Evolutionary conservation across 1,140 invertebrate genomes (phyloP).

Genomic region (Tenebrio molitor): DNA sequence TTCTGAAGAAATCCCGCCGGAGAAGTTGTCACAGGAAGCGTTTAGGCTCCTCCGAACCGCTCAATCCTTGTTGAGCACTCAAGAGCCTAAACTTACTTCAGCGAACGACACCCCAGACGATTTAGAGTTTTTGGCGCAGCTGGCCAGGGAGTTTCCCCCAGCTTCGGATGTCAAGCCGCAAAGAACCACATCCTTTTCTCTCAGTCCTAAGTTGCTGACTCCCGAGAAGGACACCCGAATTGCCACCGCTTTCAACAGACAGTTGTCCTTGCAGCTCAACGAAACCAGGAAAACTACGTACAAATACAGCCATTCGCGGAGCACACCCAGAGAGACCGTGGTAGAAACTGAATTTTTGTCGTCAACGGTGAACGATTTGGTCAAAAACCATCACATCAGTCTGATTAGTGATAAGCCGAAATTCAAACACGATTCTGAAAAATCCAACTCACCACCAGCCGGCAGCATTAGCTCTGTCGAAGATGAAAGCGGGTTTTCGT

Average conservation of each 20-base stretch:
- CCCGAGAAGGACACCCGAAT: conserved; percentile 57
- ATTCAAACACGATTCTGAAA: conserved; percentile 59
- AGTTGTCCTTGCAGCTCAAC: conserved; percentile 60
- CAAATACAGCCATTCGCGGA: background rate
- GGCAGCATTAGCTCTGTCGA: conserved; percentile 74
- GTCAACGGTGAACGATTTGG: conserved; percentile 11
- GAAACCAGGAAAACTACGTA: conserved; percentile 47
- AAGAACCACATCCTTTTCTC: conserved; percentile 58
- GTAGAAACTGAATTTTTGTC: background rate
- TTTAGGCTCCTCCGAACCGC: conserved; percentile 77
- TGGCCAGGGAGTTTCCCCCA: conserved; percentile 62
- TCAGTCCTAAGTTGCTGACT: conserved; percentile 60
- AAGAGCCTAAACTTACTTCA: conserved; percentile 74
- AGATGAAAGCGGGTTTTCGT: conserved; percentile 86
- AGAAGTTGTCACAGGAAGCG: conserved; percentile 78
- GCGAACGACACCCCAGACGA: conserved; percentile 54
- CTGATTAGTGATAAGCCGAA: conserved; percentile 38
- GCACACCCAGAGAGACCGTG: background rate
- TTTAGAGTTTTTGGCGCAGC: conserved; percentile 59
- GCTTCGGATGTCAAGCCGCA: conserved; percentile 53
- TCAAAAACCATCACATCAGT: conserved; percentile 7
- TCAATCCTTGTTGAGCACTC: conserved; percentile 75
- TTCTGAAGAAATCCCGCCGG: conserved; percentile 71
- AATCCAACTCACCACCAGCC: conserved; percentile 66
- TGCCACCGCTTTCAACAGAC: conserved; percentile 59